A percentile compares a stretch with the other conserved stretches of the same genome.
Evolutionary conservation across 2,113 vertebrate genomes (phyloP).

Genomic region (Nymphicus hollandicus): DNA sequence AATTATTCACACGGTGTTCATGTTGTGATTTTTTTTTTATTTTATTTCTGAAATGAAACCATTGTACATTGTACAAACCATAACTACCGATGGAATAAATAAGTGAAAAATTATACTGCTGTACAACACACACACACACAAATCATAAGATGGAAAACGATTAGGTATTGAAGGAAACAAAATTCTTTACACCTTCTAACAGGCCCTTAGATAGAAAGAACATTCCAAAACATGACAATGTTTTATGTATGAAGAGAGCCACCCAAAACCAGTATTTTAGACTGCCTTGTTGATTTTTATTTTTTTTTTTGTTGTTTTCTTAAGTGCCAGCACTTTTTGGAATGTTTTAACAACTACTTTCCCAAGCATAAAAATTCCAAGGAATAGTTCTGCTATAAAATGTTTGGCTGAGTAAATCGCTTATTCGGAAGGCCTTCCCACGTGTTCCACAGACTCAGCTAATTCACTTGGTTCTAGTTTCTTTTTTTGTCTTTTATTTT

Average conservation of each 20-base stretch:
- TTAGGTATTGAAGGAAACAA: slow-evolving; percentile 69
- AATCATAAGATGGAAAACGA: slow-evolving; percentile 78
- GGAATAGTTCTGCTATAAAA: slow-evolving; percentile 67
- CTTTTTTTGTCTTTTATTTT: background rate
- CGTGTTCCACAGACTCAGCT: slow-evolving; percentile 50
- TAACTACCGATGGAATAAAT: slow-evolving; percentile 99
- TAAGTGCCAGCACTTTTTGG: slow-evolving; percentile 80
- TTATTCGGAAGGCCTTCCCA: slow-evolving; percentile 57
- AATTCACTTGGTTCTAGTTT: slow-evolving; percentile 51
- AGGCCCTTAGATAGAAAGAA: slow-evolving; percentile 74
- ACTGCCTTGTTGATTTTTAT: slow-evolving; percentile 52
- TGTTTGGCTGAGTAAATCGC: slow-evolving; percentile 65
- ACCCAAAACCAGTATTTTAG: slow-evolving; percentile 50
- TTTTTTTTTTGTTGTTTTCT: slow-evolving; percentile 49
- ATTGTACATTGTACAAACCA: slow-evolving; percentile 96
- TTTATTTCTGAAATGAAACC: slow-evolving; percentile 85
- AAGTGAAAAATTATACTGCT: slow-evolving; percentile 94
- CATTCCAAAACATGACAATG: slow-evolving; percentile 72
- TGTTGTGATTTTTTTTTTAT: slow-evolving; percentile 75
- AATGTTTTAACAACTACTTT: slow-evolving; percentile 76
- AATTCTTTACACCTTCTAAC: slow-evolving; percentile 77
- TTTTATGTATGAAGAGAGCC: slow-evolving; percentile 65
- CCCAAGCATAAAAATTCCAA: slow-evolving; percentile 70
- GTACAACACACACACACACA: slow-evolving; percentile 86
- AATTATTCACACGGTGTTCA: slow-evolving; percentile 21